Base-by-base conservation (phyloP, 2,113 vertebrate species). In the Spilogale gracilis region DNA sequence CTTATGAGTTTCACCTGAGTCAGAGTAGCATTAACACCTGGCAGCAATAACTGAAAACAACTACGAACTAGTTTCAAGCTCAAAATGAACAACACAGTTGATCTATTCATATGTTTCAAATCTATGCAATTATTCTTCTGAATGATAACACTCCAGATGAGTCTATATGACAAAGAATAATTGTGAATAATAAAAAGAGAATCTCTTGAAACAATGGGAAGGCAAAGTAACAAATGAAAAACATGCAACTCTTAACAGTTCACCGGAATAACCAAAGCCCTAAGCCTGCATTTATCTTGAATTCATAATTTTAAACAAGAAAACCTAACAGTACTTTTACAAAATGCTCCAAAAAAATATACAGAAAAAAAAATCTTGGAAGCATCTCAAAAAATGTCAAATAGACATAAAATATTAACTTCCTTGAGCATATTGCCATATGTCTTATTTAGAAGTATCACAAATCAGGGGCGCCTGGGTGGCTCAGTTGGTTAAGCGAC, bases 81-180 rank as follows among this genome's bases (percentile, higher is more conserved):
- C 78, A 95, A 97, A 85, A 32, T 65, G 45, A 88, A 96, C 16
- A 93, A 63, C 6, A 65, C 3, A 89, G 32, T 65, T 43, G 91
- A 89, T 89, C 54, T 94, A 97, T 92, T 76, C 81, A 98, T 94
- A 94, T 43, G 18, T 79, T 91, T 87, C 43, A 89, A 95, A 74
- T 82, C 13, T 18, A 78, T 82, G n/a, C 18, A 82, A 18, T 82
- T 89, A 79, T 78, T 92, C 79, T 91, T 81, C 43, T 86, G 8
- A 94, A 89, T 71, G 60, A 56, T 73, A 81, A 71, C 58, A 65
- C 32, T 56, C 95, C n/a, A 89, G 52, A 54, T 78, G 45, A 93
- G 58, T 94, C 69, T 69, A 43, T 65, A n/a, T 91, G 56, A 83
- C 56, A 96, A 92, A 74, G 58, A 94, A 87, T 17, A 85, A 38